These are phyloP conservation scores for Tethea ocularis DNA, from an alignment of 2,888 invertebrate genomes.

Conservation along the genomic window DNA sequence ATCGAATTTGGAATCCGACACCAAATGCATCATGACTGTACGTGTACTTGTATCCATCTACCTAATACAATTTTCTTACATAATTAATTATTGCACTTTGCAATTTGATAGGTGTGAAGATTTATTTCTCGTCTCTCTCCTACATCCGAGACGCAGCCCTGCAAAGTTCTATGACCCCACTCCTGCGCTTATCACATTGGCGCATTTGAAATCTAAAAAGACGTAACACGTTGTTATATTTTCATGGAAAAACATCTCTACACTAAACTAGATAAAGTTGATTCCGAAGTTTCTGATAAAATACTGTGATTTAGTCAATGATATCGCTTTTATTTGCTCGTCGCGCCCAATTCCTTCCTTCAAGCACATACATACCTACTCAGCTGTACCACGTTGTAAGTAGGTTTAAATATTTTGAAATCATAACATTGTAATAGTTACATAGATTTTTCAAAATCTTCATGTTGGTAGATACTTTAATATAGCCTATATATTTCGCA, in stretches of 20 bases:
- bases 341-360: conserved; percentile 51
- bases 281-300: conserved; percentile 16
- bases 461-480: neutral
- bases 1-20: conserved; percentile 4
- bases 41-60: neutral
- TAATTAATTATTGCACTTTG: neutral
- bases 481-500: too few species aligned
- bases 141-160: conserved; percentile 50
- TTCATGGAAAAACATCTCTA: conserved; percentile 30
- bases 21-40: neutral
- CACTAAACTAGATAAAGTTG: conserved; percentile 26
- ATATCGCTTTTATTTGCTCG: conserved; percentile 55
- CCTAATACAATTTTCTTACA: conserved; percentile 18
- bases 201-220: conserved; percentile 46
- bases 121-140: conserved; percentile 34
- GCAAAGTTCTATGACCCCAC: conserved; percentile 77
- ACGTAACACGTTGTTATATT: conserved; percentile 36
- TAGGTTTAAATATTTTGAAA: neutral
- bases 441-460: neutral
- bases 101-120: conserved; percentile 24
- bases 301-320: conserved; percentile 45
- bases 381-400: neutral
- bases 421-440: neutral
- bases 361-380: conserved; percentile 10
- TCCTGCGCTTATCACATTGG: conserved; percentile 72